These are phyloP conservation scores for Pterostichus niger DNA, from an alignment of 2,888 invertebrate genomes.

Conservation along the genomic window DNA sequence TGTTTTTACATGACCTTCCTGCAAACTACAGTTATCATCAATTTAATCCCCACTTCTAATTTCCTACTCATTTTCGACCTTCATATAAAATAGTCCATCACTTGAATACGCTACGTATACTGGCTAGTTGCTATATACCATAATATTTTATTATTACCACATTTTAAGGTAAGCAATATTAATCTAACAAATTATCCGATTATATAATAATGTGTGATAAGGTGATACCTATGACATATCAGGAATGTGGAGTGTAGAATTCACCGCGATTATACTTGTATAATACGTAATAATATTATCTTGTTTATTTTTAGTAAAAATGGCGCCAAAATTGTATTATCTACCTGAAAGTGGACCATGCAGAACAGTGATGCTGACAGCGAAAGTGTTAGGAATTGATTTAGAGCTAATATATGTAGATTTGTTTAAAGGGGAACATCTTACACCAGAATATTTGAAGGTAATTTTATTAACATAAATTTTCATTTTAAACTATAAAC, in stretches of 20 bases:
- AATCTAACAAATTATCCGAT: no score
- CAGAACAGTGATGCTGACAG: conserved; percentile 82
- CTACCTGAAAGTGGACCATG: conserved; percentile 83
- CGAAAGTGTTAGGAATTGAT: conserved; percentile 83
- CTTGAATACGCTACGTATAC: not conserved
- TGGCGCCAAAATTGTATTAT: conserved; percentile 77
- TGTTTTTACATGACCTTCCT: not conserved
- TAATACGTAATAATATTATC: no score
- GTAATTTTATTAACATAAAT: conserved; percentile 74
- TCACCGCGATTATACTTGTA: no score
- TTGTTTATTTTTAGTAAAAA: not conserved
- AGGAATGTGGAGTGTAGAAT: no score
- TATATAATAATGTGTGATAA: no score
- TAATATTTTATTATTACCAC: not conserved
- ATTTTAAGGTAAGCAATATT: not conserved
- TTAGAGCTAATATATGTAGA: conserved; percentile 82
- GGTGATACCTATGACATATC: no score
- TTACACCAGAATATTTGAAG: conserved; percentile 85
- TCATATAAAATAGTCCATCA: not conserved
- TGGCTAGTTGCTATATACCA: no score
- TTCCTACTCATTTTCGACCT: not conserved
- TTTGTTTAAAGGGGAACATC: conserved; percentile 82
- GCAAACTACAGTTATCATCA: not conserved
- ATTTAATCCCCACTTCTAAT: not conserved
- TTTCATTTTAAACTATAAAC: not conserved